phyloP scores from a whole-genome alignment of 2,797 vertebrate species.

The Perodicticus potto region DNA sequence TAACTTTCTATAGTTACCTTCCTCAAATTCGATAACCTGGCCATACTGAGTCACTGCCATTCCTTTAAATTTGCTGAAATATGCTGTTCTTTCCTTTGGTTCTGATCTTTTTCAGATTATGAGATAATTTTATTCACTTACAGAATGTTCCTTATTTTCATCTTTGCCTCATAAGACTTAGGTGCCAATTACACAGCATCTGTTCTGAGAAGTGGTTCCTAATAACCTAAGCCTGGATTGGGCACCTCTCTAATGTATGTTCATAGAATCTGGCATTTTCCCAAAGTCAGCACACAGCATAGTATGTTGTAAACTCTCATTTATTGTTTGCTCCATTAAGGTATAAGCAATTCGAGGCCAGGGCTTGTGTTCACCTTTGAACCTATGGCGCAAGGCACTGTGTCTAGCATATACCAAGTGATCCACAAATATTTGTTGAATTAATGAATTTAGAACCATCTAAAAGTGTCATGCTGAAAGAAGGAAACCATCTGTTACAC shows the following conservation, averaged over 20 bases:
- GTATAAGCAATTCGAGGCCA: background rate
- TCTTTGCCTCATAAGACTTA: background rate
- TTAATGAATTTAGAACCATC: slow-evolving; percentile 77
- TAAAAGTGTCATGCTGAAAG: slow-evolving; percentile 66
- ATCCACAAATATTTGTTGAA: slow-evolving; percentile 77
- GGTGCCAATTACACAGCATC: slow-evolving; percentile 2
- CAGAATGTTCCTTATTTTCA: slow-evolving; percentile 41
- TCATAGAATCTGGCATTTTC: background rate
- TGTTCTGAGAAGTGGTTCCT: slow-evolving; percentile 39
- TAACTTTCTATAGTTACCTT: slow-evolving; percentile 5
- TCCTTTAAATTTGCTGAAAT: slow-evolving; percentile 21
- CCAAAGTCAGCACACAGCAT: background rate
- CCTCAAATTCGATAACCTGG: background rate
- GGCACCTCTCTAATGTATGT: background rate
- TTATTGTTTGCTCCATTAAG: slow-evolving; percentile 28
- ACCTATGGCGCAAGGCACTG: background rate
- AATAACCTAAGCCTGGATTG: background rate
- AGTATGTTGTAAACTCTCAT: background rate
- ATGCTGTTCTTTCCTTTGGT: background rate
- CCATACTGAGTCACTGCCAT: background rate
- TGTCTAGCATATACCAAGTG: slow-evolving; percentile 60
- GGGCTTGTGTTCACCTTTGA: slow-evolving; percentile 59
- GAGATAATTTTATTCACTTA: background rate
- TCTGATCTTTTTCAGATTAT: slow-evolving; percentile 31
- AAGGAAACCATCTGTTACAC: slow-evolving; percentile 77